Evolutionary conservation across 53 echinoderm and acorn worm genomes (phyloP), one percentile per base, ranked within the genome.

Genomic region (Paracentrotus lividus): DNA sequence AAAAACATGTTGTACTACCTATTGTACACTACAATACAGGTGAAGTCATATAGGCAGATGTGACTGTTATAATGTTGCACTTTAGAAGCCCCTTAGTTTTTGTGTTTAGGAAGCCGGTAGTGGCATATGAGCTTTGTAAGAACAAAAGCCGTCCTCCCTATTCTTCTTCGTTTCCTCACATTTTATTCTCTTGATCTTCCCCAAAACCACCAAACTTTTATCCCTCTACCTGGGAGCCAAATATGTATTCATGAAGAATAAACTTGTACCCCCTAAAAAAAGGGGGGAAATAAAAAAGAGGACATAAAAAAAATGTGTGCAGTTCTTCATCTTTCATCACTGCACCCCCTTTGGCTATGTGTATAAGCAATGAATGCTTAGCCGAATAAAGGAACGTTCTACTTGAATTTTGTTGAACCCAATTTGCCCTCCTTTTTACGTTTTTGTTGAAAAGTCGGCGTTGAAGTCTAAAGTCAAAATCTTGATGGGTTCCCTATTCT

Each of bases 281-380:
- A 47, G 47, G 36, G 23, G 76, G 16, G 36, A 45, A 47, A 47
- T 47, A 45, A 81, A 81, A 72, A 81, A 21, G n/a, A 4, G 44
- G 81, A 47, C 81, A 47, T 10, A 49, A 77, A 81, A 57, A 76
- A 81, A 81, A 81, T 81, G 81, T 81, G 24, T 49, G 47, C 27
- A 47, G 47, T 26, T 81, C 45, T 27, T 44, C 60, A 65, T 90
- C 91, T 90, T 90, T 90, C 75, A 72, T 1, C 91, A 18, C 5
- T 68, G 29, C 52, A 90, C 75, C 76, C 91, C 91, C 75, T 36
- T 8, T 72, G 91, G 91, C 91, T 90, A 45, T 90, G 91, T 65
- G 60, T 89, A 54, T 89, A 89, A 89, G 64, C 89, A 89, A 33
- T 89, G 89, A 89, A 89, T 89, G 64, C 89, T 89, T 64, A 58